phyloP scores from a whole-genome alignment of 2,888 invertebrate genomes.

The Nyleta sp. region DNA sequence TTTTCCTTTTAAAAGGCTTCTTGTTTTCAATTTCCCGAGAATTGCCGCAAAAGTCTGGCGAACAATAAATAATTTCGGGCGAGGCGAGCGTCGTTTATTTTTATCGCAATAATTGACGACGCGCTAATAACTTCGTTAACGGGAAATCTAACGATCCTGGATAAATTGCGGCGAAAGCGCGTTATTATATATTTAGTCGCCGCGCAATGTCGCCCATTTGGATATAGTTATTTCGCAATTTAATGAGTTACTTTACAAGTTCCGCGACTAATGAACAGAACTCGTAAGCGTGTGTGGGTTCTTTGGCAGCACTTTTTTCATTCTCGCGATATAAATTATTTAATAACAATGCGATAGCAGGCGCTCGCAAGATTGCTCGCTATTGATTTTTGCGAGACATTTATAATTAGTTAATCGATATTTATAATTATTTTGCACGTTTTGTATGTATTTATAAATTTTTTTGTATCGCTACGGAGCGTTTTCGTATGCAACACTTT shows the following conservation, averaged over 20 bases:
- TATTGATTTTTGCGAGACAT: slow-evolving; percentile 21
- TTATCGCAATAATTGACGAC: slow-evolving; percentile 29
- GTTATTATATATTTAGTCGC: slow-evolving; percentile 42
- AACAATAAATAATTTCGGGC: slow-evolving; percentile 14
- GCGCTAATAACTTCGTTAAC: slow-evolving; percentile 45
- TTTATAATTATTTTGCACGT: slow-evolving; percentile 1
- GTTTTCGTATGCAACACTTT: too few species aligned
- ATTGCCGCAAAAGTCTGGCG: not conserved
- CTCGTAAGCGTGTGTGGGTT: not conserved
- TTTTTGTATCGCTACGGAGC: too few species aligned
- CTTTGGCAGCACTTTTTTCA: slow-evolving; percentile 8
- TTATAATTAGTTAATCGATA: slow-evolving; percentile 32
- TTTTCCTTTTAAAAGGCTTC: too few species aligned
- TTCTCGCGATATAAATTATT: not conserved
- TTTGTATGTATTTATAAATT: too few species aligned
- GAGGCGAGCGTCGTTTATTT: slow-evolving; percentile 16
- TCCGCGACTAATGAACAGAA: slow-evolving; percentile 1
- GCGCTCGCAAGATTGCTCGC: not conserved
- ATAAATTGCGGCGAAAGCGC: slow-evolving; percentile 32
- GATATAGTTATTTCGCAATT: slow-evolving; percentile 26
- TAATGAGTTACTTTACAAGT: slow-evolving; percentile 26
- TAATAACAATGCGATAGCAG: not conserved
- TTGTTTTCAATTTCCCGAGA: too few species aligned
- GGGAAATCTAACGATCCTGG: slow-evolving; percentile 30
- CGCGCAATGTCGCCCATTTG: slow-evolving; percentile 11